A percentile compares a stretch with the other conserved stretches of the same genome.
Conservation (phyloP, 2,113 vertebrate species). For the Chaenocephalus aceratus region DNA sequence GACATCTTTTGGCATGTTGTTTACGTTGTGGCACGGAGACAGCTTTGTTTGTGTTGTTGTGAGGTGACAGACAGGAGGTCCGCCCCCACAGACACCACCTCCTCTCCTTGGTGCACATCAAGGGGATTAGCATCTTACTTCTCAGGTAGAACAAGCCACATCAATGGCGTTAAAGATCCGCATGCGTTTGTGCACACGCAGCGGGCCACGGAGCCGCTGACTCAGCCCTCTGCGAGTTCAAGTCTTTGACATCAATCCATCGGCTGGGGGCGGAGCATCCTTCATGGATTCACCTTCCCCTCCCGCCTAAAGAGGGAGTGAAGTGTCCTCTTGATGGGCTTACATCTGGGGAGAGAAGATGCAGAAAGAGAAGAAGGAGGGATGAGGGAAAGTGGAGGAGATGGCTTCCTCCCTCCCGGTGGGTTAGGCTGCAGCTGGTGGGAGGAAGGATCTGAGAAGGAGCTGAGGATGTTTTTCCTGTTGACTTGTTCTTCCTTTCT, state of each 20-base stretch:
- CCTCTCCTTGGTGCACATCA: slow-evolving; percentile 63
- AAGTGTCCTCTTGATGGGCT: slow-evolving; percentile 47
- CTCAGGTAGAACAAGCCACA: slow-evolving; percentile 69
- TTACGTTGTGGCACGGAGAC: slow-evolving; percentile 29
- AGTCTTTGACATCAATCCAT: slow-evolving; percentile 69
- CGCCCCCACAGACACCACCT: slow-evolving; percentile 62
- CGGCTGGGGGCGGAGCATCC: slow-evolving; percentile 48
- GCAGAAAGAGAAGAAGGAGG: slow-evolving; percentile 41
- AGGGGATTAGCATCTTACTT: slow-evolving; percentile 66
- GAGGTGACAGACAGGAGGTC: slow-evolving; percentile 28
- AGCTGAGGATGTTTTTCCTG: not conserved
- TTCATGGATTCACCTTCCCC: slow-evolving; percentile 68
- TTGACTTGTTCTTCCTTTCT: not conserved
- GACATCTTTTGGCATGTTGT: slow-evolving; percentile 30
- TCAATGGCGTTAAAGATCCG: slow-evolving; percentile 53
- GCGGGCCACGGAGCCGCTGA: slow-evolving; percentile 39
- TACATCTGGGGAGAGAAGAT: slow-evolving; percentile 46
- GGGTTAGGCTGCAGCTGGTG: slow-evolving; percentile 55
- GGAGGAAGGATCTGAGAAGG: slow-evolving; percentile 18
- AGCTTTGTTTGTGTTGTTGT: slow-evolving; percentile 60
- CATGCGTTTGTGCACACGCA: slow-evolving; percentile 56
- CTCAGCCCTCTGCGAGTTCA: slow-evolving; percentile 65
- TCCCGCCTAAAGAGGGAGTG: slow-evolving; percentile 55
- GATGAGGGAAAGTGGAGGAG: slow-evolving; percentile 59
- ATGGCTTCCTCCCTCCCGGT: slow-evolving; percentile 65